phyloP scores from a whole-genome alignment of 1,140 invertebrate species.

The Atta cephalotes region DNA sequence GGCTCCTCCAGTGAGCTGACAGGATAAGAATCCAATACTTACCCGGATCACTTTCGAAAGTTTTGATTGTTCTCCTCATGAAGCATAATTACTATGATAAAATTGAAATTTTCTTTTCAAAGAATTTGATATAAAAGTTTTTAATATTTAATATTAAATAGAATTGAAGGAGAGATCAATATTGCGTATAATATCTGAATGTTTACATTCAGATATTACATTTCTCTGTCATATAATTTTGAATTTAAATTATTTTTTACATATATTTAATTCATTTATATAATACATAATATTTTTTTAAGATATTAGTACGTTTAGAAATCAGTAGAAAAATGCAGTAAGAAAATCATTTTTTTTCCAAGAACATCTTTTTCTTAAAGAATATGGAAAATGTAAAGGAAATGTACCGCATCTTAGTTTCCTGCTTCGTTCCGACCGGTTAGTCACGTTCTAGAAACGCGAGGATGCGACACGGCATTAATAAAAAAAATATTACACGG shows the following conservation, averaged over 20 bases:
- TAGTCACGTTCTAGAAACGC: conserved; percentile 9
- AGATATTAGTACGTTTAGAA: background rate
- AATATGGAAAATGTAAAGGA: background rate
- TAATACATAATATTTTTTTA: background rate
- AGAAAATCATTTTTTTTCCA: background rate
- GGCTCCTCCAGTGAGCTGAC: background rate
- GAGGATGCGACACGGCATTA: conserved; percentile 9
- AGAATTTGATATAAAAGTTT: background rate
- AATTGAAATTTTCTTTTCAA: background rate
- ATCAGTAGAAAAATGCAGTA: background rate
- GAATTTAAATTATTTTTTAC: background rate
- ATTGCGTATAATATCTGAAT: background rate
- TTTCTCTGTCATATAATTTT: background rate
- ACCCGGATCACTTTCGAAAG: background rate
- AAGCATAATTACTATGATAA: background rate
- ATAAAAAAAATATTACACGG: conserved; percentile 10
- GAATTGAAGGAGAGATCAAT: background rate
- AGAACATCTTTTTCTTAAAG: background rate
- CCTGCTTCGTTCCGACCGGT: conserved; percentile 5
- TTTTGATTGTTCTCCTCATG: background rate
- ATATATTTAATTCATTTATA: conserved; percentile 7
- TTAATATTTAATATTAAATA: background rate
- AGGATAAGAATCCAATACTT: conserved; percentile 2
- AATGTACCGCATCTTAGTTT: background rate
- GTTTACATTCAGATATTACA: background rate